These are phyloP conservation scores for Himalopsyche phryganea DNA, from an alignment of 1,140 invertebrate genomes.

Conservation along the genomic window DNA sequence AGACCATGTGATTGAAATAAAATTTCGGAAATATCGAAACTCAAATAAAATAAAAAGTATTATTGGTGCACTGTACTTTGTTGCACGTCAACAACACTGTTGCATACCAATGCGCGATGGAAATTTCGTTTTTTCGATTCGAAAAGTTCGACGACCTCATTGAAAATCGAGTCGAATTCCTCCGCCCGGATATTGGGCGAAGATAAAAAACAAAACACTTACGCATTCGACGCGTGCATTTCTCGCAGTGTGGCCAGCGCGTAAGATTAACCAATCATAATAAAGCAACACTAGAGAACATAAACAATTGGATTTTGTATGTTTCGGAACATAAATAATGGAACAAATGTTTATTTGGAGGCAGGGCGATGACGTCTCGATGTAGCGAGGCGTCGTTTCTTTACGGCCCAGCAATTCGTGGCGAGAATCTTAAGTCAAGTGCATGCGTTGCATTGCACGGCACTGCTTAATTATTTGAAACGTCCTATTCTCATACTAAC, in stretches of 20 bases:
- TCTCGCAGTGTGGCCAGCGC: background rate
- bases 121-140: background rate
- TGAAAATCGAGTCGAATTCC: background rate
- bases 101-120: background rate
- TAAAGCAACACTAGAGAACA: constrained; percentile 20
- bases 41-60: background rate
- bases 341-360: constrained; percentile 23
- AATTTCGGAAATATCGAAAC: no score
- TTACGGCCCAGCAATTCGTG: no score
- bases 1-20: no score
- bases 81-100: background rate
- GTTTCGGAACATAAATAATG: constrained; percentile 27
- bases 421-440: no score
- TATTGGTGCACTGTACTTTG: background rate
- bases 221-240: constrained; percentile 1
- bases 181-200: background rate
- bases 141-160: constrained; percentile 1
- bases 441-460: no score
- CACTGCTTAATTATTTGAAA: no score
- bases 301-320: constrained; percentile 29
- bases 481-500: no score
- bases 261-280: constrained; percentile 25
- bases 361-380: constrained; percentile 22
- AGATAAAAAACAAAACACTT: constrained; percentile 4
- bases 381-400: background rate